phyloP scores from a whole-genome alignment of 2,888 invertebrate species.

The Leptinotarsa haldemani region DNA sequence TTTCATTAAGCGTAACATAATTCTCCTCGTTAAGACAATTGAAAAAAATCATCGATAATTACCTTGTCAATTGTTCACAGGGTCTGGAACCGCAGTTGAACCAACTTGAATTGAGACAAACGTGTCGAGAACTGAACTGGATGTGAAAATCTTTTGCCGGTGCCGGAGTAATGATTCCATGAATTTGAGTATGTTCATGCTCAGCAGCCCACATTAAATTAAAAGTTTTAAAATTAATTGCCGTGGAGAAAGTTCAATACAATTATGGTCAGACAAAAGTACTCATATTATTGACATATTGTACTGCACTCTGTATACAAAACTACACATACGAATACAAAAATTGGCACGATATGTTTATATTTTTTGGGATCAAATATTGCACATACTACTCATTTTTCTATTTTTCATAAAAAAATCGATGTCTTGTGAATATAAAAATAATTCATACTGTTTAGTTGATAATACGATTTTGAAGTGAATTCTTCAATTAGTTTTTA shows the following conservation, averaged over 20 bases:
- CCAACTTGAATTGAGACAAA: constrained; percentile 6
- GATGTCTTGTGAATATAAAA: no score
- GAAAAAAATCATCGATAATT: constrained; percentile 4
- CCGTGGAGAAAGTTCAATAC: constrained; percentile 33
- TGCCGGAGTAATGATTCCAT: constrained; percentile 2
- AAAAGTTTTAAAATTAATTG: constrained; percentile 33
- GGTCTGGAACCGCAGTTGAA: neutral
- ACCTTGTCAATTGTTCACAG: neutral
- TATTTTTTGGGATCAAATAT: no score
- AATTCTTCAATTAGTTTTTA: no score
- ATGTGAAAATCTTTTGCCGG: neutral
- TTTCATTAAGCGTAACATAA: constrained; percentile 11
- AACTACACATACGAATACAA: neutral
- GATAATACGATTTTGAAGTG: no score
- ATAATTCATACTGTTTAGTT: no score
- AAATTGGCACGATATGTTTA: neutral
- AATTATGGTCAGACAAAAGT: constrained; percentile 9
- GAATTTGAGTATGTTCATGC: constrained; percentile 28
- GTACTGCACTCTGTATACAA: neutral
- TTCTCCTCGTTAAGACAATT: constrained; percentile 12
- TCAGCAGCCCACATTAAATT: constrained; percentile 33
- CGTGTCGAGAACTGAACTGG: constrained; percentile 6
- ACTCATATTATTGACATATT: constrained; percentile 13
- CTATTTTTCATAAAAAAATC: no score
- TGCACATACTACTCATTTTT: no score